Percentiles rank a stretch among this genome's conserved stretches.
phyloP scores from a whole-genome alignment of 1,140 invertebrate genomes.

The Helicoverpa armigera region DNA sequence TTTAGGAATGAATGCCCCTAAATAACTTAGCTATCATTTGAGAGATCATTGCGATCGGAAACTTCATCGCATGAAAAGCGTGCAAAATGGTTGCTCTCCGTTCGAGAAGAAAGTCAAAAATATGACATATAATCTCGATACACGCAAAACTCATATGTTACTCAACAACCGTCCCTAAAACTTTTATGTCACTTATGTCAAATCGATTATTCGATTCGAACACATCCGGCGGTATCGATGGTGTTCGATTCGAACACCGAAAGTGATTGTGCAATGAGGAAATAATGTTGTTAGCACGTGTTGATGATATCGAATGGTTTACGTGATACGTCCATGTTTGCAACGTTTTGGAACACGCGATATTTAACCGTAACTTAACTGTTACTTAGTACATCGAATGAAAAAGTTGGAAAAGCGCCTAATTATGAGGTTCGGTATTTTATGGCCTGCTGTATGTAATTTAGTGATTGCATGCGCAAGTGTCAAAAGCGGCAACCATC shows the following conservation, averaged over 20 bases:
- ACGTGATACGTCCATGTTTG: conserved; percentile 56
- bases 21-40: too few relatives aligned
- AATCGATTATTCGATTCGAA: conserved; percentile 3
- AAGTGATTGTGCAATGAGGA: conserved; percentile 68
- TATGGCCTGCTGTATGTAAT: conserved; percentile 2
- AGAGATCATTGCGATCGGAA: too few relatives aligned
- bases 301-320: conserved; percentile 39
- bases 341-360: conserved; percentile 68
- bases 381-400: conserved; percentile 59
- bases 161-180: background rate
- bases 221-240: conserved; percentile 26
- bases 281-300: conserved; percentile 39
- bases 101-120: background rate
- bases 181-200: too few relatives aligned
- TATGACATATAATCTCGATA: background rate
- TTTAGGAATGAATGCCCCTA: too few relatives aligned
- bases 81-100: too few relatives aligned
- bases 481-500: background rate
- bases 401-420: background rate
- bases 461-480: background rate
- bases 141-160: background rate
- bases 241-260: conserved; percentile 42
- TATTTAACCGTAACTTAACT: conserved; percentile 73
- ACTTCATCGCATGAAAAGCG: too few relatives aligned
- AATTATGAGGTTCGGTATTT: background rate